Evolutionary conservation across 2,113 vertebrate genomes (phyloP), one percentile per base, ranked within the genome.

Genomic region (Collichthys lucidus): DNA sequence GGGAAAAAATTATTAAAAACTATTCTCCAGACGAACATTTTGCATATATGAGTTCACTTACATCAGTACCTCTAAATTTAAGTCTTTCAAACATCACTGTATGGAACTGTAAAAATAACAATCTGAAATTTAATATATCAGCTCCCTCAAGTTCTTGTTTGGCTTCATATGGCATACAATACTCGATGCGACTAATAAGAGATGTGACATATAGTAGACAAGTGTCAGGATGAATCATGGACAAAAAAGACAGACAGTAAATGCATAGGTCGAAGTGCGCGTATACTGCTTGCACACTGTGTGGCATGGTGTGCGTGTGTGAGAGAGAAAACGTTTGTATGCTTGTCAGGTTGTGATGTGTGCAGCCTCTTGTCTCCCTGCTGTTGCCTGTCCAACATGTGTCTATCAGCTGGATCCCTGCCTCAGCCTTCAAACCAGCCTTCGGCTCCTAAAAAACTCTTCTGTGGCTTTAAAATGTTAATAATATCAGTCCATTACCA

Each of bases 401-500:
- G 87, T 64, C 70, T 74, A 64, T 91, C 86, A 92, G 83, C 82
- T 91, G 84, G 80, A 70, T 62, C 50, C 64, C 52, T 71, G 77
- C 52, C 62, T 26, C 60, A 49, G 44, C 62, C 52, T 81, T 67
- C 49, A 81, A 69, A 63, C 29, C 61, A 82, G 40, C 0, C 3
- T 65, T 46, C 52, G 69, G 59, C 65, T 55, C 47, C 68, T 80
- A 79, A 40, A 71, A 86, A 65, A 22, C 44, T 26, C 68, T 73
- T n/a, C 74, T 70, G 76, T 70, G 66, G 81, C 77, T 89, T 87
- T 88, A 84, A 84, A 87, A 89, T 76, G 71, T 29, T 79, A 90
- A 86, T 85, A 85, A 87, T 83, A 85, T 74, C 24, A 85, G 50
- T 74, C 62, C 79, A 83, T 88, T 91, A 88, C 84, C 42, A 84